These are phyloP conservation scores for Hydroisotoma schaefferi DNA, from an alignment of 2,888 invertebrate species.

Conservation along the genomic window DNA sequence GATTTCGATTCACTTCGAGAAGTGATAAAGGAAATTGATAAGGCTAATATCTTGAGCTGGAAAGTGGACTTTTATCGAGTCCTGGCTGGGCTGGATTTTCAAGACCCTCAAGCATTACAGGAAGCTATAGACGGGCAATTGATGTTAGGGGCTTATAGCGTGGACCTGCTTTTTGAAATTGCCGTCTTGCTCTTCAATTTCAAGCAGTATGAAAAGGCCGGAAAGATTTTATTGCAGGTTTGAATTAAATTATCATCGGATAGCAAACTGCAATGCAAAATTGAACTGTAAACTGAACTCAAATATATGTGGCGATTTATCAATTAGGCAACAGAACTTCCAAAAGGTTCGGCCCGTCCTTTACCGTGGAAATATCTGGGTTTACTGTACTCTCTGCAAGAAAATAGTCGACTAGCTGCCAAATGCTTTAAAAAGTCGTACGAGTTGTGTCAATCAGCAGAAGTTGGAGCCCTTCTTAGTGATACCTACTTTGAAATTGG, in stretches of 20 bases:
- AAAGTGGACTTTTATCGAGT: slow-evolving; percentile 20
- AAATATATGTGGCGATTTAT: slow-evolving; percentile 1
- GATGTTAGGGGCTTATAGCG: neutral
- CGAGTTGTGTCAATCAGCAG: slow-evolving; percentile 66
- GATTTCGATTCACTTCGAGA: slow-evolving; percentile 1
- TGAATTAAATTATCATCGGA: neutral
- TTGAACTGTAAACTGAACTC: neutral
- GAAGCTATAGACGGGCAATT: slow-evolving; percentile 1
- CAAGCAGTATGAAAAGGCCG: slow-evolving; percentile 23
- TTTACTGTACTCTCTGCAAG: slow-evolving; percentile 36
- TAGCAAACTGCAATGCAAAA: neutral
- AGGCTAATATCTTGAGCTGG: neutral
- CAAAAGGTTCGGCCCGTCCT: slow-evolving; percentile 37
- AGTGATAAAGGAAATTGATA: neutral
- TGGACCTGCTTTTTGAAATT: slow-evolving; percentile 26
- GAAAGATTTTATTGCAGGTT: slow-evolving; percentile 18
- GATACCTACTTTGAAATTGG: slow-evolving; percentile 67
- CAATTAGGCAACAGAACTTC: slow-evolving; percentile 12
- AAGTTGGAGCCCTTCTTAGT: slow-evolving; percentile 70
- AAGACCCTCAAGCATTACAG: slow-evolving; percentile 2
- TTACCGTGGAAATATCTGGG: slow-evolving; percentile 44
- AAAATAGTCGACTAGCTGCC: slow-evolving; percentile 68
- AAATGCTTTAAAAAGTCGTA: slow-evolving; percentile 82
- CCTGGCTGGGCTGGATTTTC: neutral
- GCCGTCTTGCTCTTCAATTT: slow-evolving; percentile 23